These are phyloP conservation scores for Aporophyla nigra DNA, from an alignment of 2,888 invertebrate genomes.

Conservation along the genomic window DNA sequence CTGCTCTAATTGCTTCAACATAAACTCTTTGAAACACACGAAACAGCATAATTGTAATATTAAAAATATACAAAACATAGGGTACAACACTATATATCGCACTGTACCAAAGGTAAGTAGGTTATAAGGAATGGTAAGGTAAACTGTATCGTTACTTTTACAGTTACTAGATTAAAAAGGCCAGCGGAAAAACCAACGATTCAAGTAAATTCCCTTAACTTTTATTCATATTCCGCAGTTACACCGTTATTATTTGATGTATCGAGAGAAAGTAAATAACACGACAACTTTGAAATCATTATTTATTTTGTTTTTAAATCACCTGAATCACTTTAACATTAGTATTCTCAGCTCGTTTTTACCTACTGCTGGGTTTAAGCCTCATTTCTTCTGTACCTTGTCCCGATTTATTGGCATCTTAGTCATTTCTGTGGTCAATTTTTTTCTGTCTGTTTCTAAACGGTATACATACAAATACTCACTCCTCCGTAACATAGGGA, in stretches of 20 bases:
- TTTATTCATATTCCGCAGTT: background rate
- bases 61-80: background rate
- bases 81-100: background rate
- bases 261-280: conserved; percentile 47
- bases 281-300: conserved; percentile 1
- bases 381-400: conserved; percentile 11
- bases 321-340: conserved; percentile 27
- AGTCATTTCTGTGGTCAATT: background rate
- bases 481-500: no score
- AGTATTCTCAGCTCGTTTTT: conserved; percentile 26
- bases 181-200: conserved; percentile 38
- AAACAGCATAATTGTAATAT: background rate
- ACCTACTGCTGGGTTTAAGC: conserved; percentile 36
- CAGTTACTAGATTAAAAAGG: conserved; percentile 15
- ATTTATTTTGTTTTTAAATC: conserved; percentile 25
- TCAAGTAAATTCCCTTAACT: conserved; percentile 23
- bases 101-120: background rate
- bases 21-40: background rate
- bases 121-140: background rate
- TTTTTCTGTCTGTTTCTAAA: background rate
- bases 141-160: conserved; percentile 7
- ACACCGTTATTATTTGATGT: conserved; percentile 47
- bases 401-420: conserved; percentile 26
- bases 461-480: no score
- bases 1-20: background rate